Conservation (phyloP, 2,113 vertebrate species). For the Atractosteus spatula region DNA sequence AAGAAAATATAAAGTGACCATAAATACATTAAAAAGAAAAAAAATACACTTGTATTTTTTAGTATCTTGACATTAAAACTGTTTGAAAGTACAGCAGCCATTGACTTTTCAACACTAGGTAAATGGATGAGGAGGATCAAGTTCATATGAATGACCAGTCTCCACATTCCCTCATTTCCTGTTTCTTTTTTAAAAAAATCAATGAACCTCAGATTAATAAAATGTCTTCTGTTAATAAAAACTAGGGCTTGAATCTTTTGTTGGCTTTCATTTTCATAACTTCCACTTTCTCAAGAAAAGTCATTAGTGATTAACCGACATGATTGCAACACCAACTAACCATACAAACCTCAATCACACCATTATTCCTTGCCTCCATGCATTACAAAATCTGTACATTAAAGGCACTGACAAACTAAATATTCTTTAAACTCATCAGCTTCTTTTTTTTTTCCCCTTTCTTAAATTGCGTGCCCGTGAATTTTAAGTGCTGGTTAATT, state of each 20-base stretch:
- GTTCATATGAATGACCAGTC: background rate
- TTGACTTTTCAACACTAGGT: background rate
- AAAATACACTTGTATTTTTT: constrained; percentile 42
- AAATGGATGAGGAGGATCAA: too few relatives aligned
- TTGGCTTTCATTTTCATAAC: background rate
- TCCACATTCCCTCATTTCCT: background rate
- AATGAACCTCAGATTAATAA: constrained; percentile 4
- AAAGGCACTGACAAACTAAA: constrained; percentile 40
- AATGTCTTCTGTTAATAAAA: constrained; percentile 2
- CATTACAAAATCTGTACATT: constrained; percentile 53
- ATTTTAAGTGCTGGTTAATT: background rate
- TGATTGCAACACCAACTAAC: constrained; percentile 17
- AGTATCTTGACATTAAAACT: background rate
- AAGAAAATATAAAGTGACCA: constrained; percentile 35
- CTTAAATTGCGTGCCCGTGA: background rate
- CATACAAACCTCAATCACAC: constrained; percentile 36
- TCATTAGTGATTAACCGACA: background rate
- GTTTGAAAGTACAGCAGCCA: constrained; percentile 10
- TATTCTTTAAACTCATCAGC: constrained; percentile 15
- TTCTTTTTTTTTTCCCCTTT: background rate
- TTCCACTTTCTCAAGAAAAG: background rate
- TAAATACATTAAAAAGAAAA: constrained; percentile 57
- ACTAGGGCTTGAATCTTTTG: background rate
- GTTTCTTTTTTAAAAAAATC: background rate
- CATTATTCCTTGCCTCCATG: constrained; percentile 26